These are phyloP conservation scores for Cossypha caffra DNA, from an alignment of 2,797 vertebrate species.

Conservation along the genomic window DNA sequence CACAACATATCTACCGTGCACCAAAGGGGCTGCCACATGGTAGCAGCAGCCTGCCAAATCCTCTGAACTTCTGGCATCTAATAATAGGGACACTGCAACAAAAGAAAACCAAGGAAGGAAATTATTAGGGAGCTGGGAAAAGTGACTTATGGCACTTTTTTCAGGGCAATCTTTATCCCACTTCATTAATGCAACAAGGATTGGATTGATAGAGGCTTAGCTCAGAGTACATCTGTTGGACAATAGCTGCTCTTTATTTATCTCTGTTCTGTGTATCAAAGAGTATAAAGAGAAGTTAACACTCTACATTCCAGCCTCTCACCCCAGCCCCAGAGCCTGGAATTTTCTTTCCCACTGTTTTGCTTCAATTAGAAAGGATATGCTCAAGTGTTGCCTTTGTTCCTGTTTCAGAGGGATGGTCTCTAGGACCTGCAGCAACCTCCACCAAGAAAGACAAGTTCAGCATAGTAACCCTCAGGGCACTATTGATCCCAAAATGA, in stretches of 20 bases:
- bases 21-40: constrained; percentile 48
- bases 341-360: constrained; percentile 50
- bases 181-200: constrained; percentile 9
- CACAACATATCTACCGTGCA: neutral
- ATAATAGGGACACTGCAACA: neutral
- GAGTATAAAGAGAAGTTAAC: constrained; percentile 21
- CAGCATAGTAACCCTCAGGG: neutral
- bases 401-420: constrained; percentile 24
- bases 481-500: neutral
- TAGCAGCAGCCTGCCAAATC: constrained; percentile 59
- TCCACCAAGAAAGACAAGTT: constrained; percentile 25
- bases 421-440: constrained; percentile 16
- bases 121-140: constrained; percentile 40
- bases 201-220: constrained; percentile 30
- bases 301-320: constrained; percentile 38
- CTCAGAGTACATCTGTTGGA: constrained; percentile 5
- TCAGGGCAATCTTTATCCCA: neutral
- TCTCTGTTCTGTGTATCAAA: constrained; percentile 1
- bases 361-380: constrained; percentile 32
- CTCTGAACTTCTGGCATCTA: constrained; percentile 51
- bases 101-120: constrained; percentile 55
- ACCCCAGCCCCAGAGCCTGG: neutral
- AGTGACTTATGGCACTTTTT: constrained; percentile 27
- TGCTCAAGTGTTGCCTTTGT: constrained; percentile 37
- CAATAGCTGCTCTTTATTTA: constrained; percentile 34